These are phyloP conservation scores for Dysdera silvatica DNA, from an alignment of 1,140 invertebrate genomes.

Conservation along the genomic window DNA sequence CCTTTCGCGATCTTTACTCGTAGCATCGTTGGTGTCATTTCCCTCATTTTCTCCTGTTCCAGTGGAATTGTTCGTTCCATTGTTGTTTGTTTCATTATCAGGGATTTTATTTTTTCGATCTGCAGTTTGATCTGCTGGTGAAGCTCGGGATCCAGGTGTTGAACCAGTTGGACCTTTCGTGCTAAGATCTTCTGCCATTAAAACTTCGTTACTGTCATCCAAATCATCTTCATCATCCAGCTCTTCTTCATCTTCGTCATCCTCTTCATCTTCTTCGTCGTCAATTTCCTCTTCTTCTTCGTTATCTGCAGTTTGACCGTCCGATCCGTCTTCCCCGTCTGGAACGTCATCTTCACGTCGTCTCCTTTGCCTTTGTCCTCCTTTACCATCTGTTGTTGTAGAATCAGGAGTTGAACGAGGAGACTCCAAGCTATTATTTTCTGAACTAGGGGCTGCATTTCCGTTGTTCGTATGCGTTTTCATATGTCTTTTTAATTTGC, in stretches of 20 bases:
- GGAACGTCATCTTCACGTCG: conserved; percentile 54
- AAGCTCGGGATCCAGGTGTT: conserved; percentile 8
- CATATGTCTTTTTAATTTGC: conserved; percentile 79
- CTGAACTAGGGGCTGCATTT: conserved; percentile 28
- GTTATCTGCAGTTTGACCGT: conserved; percentile 50
- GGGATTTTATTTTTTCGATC: background rate
- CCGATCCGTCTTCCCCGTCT: conserved; percentile 61
- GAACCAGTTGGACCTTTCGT: conserved; percentile 42
- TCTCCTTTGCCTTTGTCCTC: background rate
- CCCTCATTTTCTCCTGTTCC: conserved; percentile 14
- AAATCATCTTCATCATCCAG: conserved; percentile 53
- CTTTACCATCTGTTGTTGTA: conserved; percentile 24
- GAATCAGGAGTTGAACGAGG: conserved; percentile 48
- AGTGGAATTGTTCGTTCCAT: conserved; percentile 19
- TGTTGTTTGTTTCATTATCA: conserved; percentile 9
- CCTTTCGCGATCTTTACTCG: background rate
- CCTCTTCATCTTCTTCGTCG: conserved; percentile 46
- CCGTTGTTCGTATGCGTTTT: conserved; percentile 50
- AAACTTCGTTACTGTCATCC: conserved; percentile 61
- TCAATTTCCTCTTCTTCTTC: conserved; percentile 54
- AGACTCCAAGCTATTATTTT: conserved; percentile 36
- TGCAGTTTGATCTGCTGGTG: conserved; percentile 15
- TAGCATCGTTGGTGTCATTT: conserved; percentile 6
- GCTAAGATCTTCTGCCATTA: conserved; percentile 69
- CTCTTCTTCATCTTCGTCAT: conserved; percentile 41